Evolutionary conservation across 2,797 vertebrate genomes (phyloP).

Genomic region (Gastrophryne carolinensis): DNA sequence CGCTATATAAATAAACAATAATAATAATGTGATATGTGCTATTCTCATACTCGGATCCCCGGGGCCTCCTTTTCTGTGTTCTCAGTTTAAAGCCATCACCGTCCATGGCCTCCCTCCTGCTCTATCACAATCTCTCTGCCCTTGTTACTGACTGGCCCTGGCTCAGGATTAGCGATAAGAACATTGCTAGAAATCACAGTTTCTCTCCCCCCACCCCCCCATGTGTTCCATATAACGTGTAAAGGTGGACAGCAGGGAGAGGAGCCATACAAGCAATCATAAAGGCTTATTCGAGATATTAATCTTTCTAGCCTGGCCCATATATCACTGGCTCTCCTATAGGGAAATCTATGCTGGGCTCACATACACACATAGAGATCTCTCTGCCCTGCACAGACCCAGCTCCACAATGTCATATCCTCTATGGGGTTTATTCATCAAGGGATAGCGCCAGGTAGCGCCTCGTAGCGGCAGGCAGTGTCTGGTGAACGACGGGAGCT

Average conservation of each 20-base stretch:
- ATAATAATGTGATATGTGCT: no score
- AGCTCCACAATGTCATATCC: no score
- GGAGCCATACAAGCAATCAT: conserved; percentile 35
- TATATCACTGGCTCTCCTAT: not conserved
- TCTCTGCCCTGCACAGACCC: no score
- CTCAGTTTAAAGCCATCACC: not conserved
- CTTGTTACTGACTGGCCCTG: conserved; percentile 7
- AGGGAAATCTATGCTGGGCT: not conserved
- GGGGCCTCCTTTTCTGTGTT: no score
- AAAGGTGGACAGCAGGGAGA: conserved; percentile 6
- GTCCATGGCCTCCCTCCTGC: not conserved
- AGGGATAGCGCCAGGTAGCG: no score
- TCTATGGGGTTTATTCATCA: no score
- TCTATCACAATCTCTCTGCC: not conserved
- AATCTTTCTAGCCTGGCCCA: conserved; percentile 26
- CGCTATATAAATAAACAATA: no score
- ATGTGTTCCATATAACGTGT: conserved; percentile 5
- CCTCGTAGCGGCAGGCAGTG: no score
- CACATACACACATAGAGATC: not conserved
- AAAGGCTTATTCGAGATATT: conserved; percentile 29
- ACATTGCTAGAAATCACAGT: conserved; percentile 37
- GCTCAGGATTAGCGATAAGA: conserved; percentile 25
- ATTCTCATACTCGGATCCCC: no score
- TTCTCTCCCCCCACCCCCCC: not conserved
- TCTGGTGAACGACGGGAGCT: no score